Base-by-base conservation (phyloP, 2,113 vertebrate genomes). In the Oceanites oceanicus region DNA sequence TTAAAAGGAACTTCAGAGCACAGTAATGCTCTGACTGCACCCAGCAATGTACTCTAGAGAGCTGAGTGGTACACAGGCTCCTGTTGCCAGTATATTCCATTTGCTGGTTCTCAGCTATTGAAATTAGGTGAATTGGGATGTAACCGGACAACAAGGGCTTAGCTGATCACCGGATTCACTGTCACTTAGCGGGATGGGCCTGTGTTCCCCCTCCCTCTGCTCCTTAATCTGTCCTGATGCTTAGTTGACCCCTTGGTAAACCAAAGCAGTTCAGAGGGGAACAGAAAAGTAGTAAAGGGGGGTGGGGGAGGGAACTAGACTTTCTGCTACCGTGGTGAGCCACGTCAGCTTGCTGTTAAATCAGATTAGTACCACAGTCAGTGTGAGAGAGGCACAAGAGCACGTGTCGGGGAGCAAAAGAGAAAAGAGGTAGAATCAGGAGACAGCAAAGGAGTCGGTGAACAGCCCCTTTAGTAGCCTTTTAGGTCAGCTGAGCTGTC, bases 41-140 rank as follows among this genome's bases (percentile, higher is more conserved):
- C 9, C 40, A 72, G 23, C 20, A 42, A 2, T 3, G 19, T 9
- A 52, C 26, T 61, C 26, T 11, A 7, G 21, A 40, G 59, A 40
- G 29, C 44, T 10, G 12, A 63, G 44, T 4, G 10, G 34, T 29
- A 42, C 0, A 0, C 9, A 86, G 58, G n/a, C 17, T 78, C 2
- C 0, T 36, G 7, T 50, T 67, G n/a, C 26, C 1, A 1, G 6
- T 10, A 3, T 10, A 16, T 53, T 73, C 21, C 26, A 23, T 47
- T 77, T 78, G 8, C 52, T 58, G 32, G 8, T 40, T 61, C 21
- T 80, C 40, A 25, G 55, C 27, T 67, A 32, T 13, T 32, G 58
- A 61, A 73, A 83, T 52, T 3, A 27, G 26, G 44, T 90, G 20
- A 92, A 44, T 70, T 70, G 26, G 26, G 59, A 19, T 45, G 21